These are phyloP conservation scores for Triplophysa bombifrons DNA, from an alignment of 2,797 vertebrate genomes.

Conservation along the genomic window DNA sequence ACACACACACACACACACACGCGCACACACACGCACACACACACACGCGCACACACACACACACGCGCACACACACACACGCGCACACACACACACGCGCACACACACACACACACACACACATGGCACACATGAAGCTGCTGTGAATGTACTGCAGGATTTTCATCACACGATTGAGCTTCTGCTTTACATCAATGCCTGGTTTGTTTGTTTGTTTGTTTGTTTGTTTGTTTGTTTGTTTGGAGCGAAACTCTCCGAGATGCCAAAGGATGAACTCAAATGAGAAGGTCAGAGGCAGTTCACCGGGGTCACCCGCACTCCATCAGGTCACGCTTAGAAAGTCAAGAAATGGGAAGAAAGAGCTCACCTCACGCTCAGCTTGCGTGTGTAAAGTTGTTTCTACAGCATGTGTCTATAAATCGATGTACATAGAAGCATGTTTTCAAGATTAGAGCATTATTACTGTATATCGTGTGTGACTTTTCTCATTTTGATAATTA, in stretches of 20 bases:
- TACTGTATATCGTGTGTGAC: conserved; percentile 75
- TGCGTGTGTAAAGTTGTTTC: conserved; percentile 70
- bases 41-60: neutral
- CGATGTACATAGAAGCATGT: conserved; percentile 90
- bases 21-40: neutral
- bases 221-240: conserved; percentile 48
- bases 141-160: conserved; percentile 39
- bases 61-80: too few relatives aligned
- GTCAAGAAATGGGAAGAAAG: conserved; percentile 51
- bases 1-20: too few relatives aligned
- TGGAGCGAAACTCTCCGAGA: conserved; percentile 48
- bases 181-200: conserved; percentile 47
- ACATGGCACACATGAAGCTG: conserved; percentile 21
- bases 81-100: neutral
- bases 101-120: too few relatives aligned
- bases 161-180: neutral
- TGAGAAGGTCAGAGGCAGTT: conserved; percentile 16
- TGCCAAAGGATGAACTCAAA: conserved; percentile 62
- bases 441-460: conserved; percentile 72
- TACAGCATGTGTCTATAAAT: conserved; percentile 85
- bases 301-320: conserved; percentile 11
- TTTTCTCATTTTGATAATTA: conserved; percentile 83
- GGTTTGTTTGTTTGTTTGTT: conserved; percentile 25
- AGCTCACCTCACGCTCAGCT: conserved; percentile 54
- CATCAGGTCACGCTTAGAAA: conserved; percentile 26